Evolutionary conservation across 2,888 invertebrate species (phyloP).

Genomic region (Xestia c-nigrum): DNA sequence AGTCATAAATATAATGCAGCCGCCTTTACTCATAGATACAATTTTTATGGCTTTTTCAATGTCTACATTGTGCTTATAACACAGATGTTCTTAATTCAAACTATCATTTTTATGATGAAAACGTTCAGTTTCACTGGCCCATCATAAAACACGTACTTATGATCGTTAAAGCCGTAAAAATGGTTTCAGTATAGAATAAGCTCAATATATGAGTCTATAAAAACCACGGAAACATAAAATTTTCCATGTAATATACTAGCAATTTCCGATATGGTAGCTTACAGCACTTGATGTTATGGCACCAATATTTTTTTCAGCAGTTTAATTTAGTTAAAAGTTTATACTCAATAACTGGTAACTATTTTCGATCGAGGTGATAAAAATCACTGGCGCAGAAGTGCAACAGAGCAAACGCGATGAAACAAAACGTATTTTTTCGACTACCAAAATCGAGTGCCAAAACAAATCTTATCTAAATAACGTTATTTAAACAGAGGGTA

Average conservation of each 20-base stretch:
- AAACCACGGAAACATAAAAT: slow-evolving; percentile 84
- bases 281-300: slow-evolving; percentile 53
- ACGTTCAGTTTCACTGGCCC: slow-evolving; percentile 64
- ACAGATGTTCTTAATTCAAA: slow-evolving; percentile 47
- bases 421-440: slow-evolving; percentile 15
- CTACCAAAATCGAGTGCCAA: slow-evolving; percentile 16
- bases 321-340: slow-evolving; percentile 52
- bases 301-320: slow-evolving; percentile 45
- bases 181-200: slow-evolving; percentile 83
- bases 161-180: slow-evolving; percentile 84
- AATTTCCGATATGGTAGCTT: slow-evolving; percentile 80
- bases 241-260: slow-evolving; percentile 82
- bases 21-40: slow-evolving; percentile 1
- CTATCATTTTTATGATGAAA: slow-evolving; percentile 63
- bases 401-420: slow-evolving; percentile 5
- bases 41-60: slow-evolving; percentile 44
- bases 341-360: slow-evolving; percentile 40
- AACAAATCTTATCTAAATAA: slow-evolving; percentile 45
- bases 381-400: slow-evolving; percentile 31
- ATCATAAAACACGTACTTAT: slow-evolving; percentile 85
- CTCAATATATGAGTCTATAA: slow-evolving; percentile 85
- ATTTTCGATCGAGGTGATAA: slow-evolving; percentile 53
- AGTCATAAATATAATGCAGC: slow-evolving; percentile 34
- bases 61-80: slow-evolving; percentile 31
- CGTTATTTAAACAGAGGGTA: slow-evolving; percentile 23